Evolutionary conservation across 2,888 invertebrate species (phyloP).

Genomic region (Amphimallon solstitiale): DNA sequence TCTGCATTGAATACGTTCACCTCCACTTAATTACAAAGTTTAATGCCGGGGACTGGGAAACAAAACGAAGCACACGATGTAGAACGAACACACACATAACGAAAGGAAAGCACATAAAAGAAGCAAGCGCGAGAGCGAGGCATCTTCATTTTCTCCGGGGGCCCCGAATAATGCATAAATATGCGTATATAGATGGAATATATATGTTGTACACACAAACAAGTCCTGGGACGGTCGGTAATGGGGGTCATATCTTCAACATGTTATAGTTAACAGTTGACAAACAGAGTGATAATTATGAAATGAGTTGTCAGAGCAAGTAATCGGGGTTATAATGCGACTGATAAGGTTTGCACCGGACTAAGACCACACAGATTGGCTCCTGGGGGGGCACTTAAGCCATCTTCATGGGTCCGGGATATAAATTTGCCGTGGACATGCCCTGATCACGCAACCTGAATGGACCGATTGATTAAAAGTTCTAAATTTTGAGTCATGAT

Average conservation of each 20-base stretch:
- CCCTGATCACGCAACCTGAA: constrained; percentile 59
- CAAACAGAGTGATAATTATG: constrained; percentile 58
- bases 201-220: no score
- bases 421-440: constrained; percentile 59
- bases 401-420: constrained; percentile 59
- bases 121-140: not conserved
- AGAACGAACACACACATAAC: constrained; percentile 29
- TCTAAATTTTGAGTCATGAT: constrained; percentile 53
- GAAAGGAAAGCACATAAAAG: not conserved
- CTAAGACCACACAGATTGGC: constrained; percentile 55
- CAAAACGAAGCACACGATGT: constrained; percentile 24
- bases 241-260: constrained; percentile 32
- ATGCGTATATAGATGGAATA: not conserved
- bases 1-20: constrained; percentile 29
- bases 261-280: constrained; percentile 47
- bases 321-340: constrained; percentile 56
- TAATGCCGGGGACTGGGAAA: constrained; percentile 27
- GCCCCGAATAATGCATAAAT: constrained; percentile 33
- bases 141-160: constrained; percentile 32
- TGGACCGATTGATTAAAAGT: constrained; percentile 58
- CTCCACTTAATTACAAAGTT: constrained; percentile 32
- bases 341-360: constrained; percentile 54
- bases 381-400: constrained; percentile 62
- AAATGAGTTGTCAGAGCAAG: constrained; percentile 50
- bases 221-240: no score